A percentile compares a stretch with the other conserved stretches of the same genome.
Evolutionary conservation across 2,888 invertebrate genomes (phyloP).

Genomic region (Idaea dimidiata): DNA sequence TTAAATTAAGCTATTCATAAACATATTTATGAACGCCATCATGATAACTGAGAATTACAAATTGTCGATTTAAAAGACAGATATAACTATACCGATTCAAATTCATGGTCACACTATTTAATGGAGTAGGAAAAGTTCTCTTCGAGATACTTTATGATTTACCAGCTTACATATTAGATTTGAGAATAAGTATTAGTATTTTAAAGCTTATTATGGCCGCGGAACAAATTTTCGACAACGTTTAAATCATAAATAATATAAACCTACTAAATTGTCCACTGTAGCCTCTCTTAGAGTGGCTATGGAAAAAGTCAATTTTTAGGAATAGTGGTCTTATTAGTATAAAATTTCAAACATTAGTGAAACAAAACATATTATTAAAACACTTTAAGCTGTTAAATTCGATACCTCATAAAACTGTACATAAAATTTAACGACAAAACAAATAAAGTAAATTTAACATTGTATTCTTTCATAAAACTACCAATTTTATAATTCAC

Average conservation of each 20-base stretch:
- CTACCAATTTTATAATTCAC: slow-evolving; percentile 10
- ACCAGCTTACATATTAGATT: slow-evolving; percentile 5
- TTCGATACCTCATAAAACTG: slow-evolving; percentile 41
- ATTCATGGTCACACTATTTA: slow-evolving; percentile 3
- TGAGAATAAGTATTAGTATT: slow-evolving; percentile 6
- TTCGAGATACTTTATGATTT: slow-evolving; percentile 6
- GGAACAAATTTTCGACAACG: not conserved
- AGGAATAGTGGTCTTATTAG: not conserved
- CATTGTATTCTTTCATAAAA: slow-evolving; percentile 23
- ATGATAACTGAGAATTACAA: not conserved
- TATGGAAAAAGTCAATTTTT: not conserved
- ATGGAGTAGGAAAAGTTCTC: not conserved
- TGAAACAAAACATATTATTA: slow-evolving; percentile 17
- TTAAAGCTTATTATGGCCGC: not conserved
- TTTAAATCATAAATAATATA: too few relatives aligned
- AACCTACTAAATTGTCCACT: too few relatives aligned
- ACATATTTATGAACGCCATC: slow-evolving; percentile 1
- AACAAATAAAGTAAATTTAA: slow-evolving; percentile 16
- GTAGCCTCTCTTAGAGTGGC: too few relatives aligned
- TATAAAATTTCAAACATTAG: not conserved
- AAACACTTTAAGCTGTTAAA: slow-evolving; percentile 34
- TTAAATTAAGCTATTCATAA: not conserved
- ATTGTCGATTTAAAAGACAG: not conserved
- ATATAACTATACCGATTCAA: not conserved
- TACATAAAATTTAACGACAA: slow-evolving; percentile 34